Conservation (phyloP, 2,113 vertebrate species). For the Excalfactoria chinensis region DNA sequence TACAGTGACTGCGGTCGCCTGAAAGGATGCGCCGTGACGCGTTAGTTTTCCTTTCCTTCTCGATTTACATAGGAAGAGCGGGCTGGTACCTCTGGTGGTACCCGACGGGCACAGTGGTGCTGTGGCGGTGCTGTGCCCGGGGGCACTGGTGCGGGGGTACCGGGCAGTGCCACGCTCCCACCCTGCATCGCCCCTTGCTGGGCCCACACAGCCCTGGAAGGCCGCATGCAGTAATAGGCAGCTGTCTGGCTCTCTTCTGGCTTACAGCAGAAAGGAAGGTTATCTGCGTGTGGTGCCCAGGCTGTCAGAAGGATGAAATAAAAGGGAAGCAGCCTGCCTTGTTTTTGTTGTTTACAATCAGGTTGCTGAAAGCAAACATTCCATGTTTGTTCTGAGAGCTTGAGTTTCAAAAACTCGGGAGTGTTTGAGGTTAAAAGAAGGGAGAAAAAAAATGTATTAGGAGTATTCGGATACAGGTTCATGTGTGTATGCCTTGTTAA, state of each 20-base stretch:
- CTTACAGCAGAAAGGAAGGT: not conserved
- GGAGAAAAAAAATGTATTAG: accelerated
- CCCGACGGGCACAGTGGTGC: too few species aligned
- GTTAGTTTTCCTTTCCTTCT: too few species aligned
- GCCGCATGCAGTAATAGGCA: accelerated
- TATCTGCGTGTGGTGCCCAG: not conserved
- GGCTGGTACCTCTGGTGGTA: too few species aligned
- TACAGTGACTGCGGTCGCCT: too few species aligned
- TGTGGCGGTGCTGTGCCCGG: too few species aligned
- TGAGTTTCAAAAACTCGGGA: not conserved
- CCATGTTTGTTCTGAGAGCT: not conserved
- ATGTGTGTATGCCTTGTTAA: not conserved
- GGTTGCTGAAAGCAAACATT: not conserved
- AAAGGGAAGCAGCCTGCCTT: not conserved
- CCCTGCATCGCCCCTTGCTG: too few species aligned
- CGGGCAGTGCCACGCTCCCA: too few species aligned
- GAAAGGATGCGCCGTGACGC: too few species aligned
- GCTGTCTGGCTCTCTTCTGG: not conserved
- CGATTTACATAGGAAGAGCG: too few species aligned
- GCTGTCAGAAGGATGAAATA: not conserved
- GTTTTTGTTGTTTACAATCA: not conserved
- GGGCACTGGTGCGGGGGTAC: too few species aligned
- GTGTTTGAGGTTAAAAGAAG: not conserved
- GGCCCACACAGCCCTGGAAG: not conserved
- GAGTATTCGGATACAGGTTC: not conserved